These are phyloP conservation scores for Kuschelorhynchus macadamiae DNA, from an alignment of 2,888 invertebrate genomes.

Conservation along the genomic window DNA sequence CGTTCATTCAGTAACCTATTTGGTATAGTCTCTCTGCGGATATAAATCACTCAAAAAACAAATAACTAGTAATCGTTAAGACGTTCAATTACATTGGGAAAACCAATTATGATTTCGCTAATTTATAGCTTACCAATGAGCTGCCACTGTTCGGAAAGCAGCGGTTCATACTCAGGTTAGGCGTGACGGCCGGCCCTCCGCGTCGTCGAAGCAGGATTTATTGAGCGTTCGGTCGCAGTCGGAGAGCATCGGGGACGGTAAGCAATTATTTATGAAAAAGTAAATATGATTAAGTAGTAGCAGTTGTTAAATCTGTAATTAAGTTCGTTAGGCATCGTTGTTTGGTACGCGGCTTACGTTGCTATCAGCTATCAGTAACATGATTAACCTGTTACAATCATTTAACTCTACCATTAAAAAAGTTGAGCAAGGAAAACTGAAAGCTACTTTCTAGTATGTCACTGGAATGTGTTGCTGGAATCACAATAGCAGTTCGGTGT, in stretches of 20 bases:
- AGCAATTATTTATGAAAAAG: slow-evolving; percentile 60
- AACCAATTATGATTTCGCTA: slow-evolving; percentile 44
- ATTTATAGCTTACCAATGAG: slow-evolving; percentile 45
- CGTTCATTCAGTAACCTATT: slow-evolving; percentile 22
- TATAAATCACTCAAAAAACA: slow-evolving; percentile 27
- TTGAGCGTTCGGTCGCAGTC: slow-evolving; percentile 25
- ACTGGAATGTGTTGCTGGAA: too few species aligned
- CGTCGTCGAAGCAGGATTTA: slow-evolving; percentile 38
- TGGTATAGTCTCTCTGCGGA: slow-evolving; percentile 15
- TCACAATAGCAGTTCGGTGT: too few species aligned
- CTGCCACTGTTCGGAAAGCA: slow-evolving; percentile 38
- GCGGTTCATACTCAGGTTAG: slow-evolving; percentile 28
- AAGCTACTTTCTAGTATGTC: too few species aligned
- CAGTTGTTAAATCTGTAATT: slow-evolving; percentile 51
- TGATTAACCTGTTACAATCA: too few species aligned
- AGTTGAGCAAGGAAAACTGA: too few species aligned
- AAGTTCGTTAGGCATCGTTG: slow-evolving; percentile 16
- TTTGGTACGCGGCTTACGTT: neutral
- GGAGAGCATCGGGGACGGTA: slow-evolving; percentile 55
- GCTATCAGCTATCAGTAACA: too few species aligned
- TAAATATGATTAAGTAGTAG: slow-evolving; percentile 61
- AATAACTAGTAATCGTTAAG: slow-evolving; percentile 32
- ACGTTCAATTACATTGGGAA: slow-evolving; percentile 40
- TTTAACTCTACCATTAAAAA: too few species aligned
- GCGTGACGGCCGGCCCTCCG: slow-evolving; percentile 37